Evolutionary conservation across 2,113 vertebrate genomes (phyloP).

Genomic region (Amblyopsis rosae): DNA sequence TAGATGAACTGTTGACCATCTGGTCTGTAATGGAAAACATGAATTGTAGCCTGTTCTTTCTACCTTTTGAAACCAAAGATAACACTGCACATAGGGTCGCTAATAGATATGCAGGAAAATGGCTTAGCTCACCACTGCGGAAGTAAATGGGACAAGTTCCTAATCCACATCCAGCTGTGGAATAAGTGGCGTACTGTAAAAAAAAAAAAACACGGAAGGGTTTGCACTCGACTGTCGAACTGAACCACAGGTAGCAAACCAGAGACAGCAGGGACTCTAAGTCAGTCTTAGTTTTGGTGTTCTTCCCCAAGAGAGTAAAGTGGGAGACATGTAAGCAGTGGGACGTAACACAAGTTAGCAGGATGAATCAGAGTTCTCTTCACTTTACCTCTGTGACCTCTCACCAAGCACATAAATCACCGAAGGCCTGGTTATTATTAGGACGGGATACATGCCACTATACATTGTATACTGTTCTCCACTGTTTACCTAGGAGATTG

Average conservation of each 20-base stretch:
- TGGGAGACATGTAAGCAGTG: slow-evolving; percentile 29
- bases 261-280: not conserved
- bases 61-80: not conserved
- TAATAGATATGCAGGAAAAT: slow-evolving; percentile 34
- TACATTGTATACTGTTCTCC: slow-evolving; percentile 7
- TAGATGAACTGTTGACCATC: slow-evolving; percentile 41
- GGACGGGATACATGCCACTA: slow-evolving; percentile 38
- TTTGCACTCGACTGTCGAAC: too few species aligned
- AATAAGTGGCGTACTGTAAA: slow-evolving; percentile 5
- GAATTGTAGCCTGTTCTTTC: slow-evolving; percentile 17
- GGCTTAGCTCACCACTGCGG: not conserved
- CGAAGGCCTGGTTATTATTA: slow-evolving; percentile 67
- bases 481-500: slow-evolving; percentile 52
- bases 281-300: slow-evolving; percentile 28
- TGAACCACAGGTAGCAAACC: too few species aligned
- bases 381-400: slow-evolving; percentile 56
- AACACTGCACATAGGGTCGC: slow-evolving; percentile 15
- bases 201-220: too few species aligned
- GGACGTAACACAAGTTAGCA: slow-evolving; percentile 19
- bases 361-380: slow-evolving; percentile 21
- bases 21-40: slow-evolving; percentile 30
- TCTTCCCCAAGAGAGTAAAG: slow-evolving; percentile 15
- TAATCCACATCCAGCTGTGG: slow-evolving; percentile 31
- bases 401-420: slow-evolving; percentile 63
- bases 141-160: slow-evolving; percentile 27